Evolutionary conservation across 2,888 invertebrate species (phyloP).

Genomic region (Chrysomela aeneicollis): DNA sequence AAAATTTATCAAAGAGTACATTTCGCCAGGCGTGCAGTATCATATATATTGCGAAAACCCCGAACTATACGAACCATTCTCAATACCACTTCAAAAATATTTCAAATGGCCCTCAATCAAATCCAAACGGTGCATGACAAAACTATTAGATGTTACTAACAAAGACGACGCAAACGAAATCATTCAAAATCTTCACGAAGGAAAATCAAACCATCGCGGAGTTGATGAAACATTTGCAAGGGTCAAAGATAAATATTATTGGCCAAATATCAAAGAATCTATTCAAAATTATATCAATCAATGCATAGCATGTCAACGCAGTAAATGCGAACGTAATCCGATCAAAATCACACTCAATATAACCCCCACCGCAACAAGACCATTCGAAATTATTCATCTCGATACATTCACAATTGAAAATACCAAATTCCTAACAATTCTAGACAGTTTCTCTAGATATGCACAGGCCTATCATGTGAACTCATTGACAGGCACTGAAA

Average conservation of each 20-base stretch:
- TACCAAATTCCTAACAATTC: slow-evolving; percentile 17
- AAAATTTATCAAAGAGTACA: slow-evolving; percentile 28
- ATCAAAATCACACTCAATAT: no score
- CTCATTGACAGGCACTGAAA: slow-evolving; percentile 14
- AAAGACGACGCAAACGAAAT: slow-evolving; percentile 20
- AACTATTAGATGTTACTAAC: slow-evolving; percentile 25
- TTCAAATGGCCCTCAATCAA: slow-evolving; percentile 25
- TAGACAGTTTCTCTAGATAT: slow-evolving; percentile 24
- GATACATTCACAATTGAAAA: slow-evolving; percentile 16
- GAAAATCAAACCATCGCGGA: slow-evolving; percentile 36
- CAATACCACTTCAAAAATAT: slow-evolving; percentile 15
- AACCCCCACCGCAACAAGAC: background rate
- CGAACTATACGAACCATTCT: slow-evolving; percentile 26
- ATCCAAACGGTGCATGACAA: slow-evolving; percentile 20
- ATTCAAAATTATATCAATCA: background rate
- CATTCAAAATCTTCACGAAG: slow-evolving; percentile 32
- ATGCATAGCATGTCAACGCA: background rate
- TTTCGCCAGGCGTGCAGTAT: slow-evolving; percentile 24
- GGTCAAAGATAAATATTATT: no score
- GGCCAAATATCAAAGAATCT: slow-evolving; percentile 25
- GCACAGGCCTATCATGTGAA: slow-evolving; percentile 22
- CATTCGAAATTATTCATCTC: slow-evolving; percentile 12
- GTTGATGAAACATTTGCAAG: no score
- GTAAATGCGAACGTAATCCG: no score
- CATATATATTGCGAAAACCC: slow-evolving; percentile 29